Evolutionary conservation across 2,888 invertebrate genomes (phyloP).

Genomic region (Sicus ferrugineus): DNA sequence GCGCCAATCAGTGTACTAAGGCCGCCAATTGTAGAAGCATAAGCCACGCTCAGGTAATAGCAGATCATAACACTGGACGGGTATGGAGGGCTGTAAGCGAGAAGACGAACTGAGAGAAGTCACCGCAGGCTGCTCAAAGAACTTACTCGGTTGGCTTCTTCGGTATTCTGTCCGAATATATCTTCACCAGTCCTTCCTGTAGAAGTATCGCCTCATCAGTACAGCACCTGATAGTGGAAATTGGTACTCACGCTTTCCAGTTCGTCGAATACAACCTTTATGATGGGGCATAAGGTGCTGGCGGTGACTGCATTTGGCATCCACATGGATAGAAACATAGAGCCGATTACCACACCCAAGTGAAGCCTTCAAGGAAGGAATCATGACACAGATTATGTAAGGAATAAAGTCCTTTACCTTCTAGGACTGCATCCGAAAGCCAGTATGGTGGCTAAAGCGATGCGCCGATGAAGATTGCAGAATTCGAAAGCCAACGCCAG

Average conservation of each 20-base stretch:
- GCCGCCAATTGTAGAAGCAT: slow-evolving; percentile 76
- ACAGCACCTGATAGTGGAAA: not conserved
- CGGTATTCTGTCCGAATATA: slow-evolving; percentile 1
- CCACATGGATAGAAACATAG: slow-evolving; percentile 94
- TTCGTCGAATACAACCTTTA: slow-evolving; percentile 80
- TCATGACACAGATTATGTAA: not conserved
- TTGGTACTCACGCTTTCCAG: slow-evolving; percentile 71
- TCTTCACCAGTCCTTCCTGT: slow-evolving; percentile 34
- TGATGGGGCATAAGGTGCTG: slow-evolving; percentile 89
- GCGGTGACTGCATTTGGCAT: slow-evolving; percentile 90
- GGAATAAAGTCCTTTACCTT: slow-evolving; percentile 61
- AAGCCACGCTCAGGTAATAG: slow-evolving; percentile 77
- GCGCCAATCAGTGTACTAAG: slow-evolving; percentile 77
- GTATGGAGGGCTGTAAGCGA: slow-evolving; percentile 42
- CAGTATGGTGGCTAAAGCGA: slow-evolving; percentile 81
- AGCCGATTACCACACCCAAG: slow-evolving; percentile 81
- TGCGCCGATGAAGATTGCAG: slow-evolving; percentile 84
- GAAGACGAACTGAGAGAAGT: not conserved
- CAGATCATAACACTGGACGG: slow-evolving; percentile 75
- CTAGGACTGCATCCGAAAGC: slow-evolving; percentile 75
- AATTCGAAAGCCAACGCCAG: slow-evolving; percentile 88
- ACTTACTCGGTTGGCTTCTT: slow-evolving; percentile 16
- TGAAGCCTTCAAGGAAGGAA: slow-evolving; percentile 67
- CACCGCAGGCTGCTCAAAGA: not conserved
- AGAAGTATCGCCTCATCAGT: not conserved